Conservation (phyloP, 2,888 invertebrate species). For the Phanerotoma sp. region DNA sequence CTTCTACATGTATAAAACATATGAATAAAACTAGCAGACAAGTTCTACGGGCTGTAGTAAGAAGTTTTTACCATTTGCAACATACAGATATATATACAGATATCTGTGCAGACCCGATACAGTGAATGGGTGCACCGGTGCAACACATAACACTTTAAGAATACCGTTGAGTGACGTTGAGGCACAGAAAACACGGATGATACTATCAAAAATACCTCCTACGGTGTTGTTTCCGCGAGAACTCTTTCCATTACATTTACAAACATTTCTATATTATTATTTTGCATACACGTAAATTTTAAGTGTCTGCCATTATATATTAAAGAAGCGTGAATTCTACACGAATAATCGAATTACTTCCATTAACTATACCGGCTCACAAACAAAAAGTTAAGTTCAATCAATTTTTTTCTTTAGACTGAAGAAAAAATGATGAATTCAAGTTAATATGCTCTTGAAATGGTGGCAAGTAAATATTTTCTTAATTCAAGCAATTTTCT, state of each 20-base stretch:
- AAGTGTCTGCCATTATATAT: neutral
- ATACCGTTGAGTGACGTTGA: constrained; percentile 1
- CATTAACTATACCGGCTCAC: constrained; percentile 11
- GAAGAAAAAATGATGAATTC: too few relatives aligned
- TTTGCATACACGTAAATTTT: neutral
- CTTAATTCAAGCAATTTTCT: too few relatives aligned
- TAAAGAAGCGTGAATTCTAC: neutral
- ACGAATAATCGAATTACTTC: neutral
- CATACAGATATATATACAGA: constrained; percentile 10
- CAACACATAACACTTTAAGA: neutral
- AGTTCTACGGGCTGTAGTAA: neutral
- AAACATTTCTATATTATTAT: neutral
- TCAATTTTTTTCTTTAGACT: too few relatives aligned
- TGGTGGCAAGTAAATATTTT: too few relatives aligned
- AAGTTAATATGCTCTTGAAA: too few relatives aligned
- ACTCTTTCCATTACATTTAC: neutral
- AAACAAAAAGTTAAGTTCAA: too few relatives aligned
- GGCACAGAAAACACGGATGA: neutral
- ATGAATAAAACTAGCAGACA: neutral
- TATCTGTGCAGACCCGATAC: neutral
- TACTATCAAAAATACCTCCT: neutral
- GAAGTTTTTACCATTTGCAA: constrained; percentile 44
- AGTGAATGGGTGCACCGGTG: neutral
- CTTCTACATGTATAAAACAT: constrained; percentile 1
- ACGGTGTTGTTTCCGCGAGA: neutral